Percentiles rank a stretch among this genome's conserved stretches.
Conservation (phyloP, 2,797 vertebrate genomes). For the Pseudochromis fuscus region DNA sequence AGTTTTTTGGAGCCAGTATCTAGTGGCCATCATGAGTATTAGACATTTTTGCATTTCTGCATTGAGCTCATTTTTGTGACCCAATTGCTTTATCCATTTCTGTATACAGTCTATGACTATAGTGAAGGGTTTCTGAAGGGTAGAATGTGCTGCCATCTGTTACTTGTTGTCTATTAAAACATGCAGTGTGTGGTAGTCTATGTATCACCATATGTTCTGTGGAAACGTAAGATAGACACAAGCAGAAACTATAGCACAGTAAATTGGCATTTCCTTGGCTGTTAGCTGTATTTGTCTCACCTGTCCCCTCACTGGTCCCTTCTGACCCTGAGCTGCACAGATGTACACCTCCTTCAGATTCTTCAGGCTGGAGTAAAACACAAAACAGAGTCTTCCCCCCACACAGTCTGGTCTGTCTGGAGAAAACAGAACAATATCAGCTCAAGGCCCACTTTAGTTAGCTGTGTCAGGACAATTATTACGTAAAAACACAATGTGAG, state of each 20-base stretch:
- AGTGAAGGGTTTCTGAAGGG: slow-evolving; percentile 1
- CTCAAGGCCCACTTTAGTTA: slow-evolving; percentile 1
- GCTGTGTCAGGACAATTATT: slow-evolving; percentile 4
- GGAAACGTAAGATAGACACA: neutral
- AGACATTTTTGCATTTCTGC: too few relatives aligned
- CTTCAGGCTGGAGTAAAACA: slow-evolving; percentile 95
- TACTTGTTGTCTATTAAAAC: slow-evolving; percentile 6
- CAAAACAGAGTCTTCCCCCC: slow-evolving; percentile 90
- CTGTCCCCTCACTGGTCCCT: slow-evolving; percentile 91
- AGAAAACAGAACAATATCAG: slow-evolving; percentile 17
- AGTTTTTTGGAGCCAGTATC: too few relatives aligned
- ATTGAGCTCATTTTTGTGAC: too few relatives aligned
- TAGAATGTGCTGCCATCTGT: slow-evolving; percentile 3
- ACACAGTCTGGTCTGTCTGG: slow-evolving; percentile 94
- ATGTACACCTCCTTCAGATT: slow-evolving; percentile 96
- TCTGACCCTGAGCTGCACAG: slow-evolving; percentile 83
- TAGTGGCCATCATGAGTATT: too few relatives aligned
- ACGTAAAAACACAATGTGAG: slow-evolving; percentile 22
- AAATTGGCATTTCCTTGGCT: neutral
- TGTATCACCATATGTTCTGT: neutral
- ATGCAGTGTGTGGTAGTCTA: neutral
- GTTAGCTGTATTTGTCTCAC: slow-evolving; percentile 76
- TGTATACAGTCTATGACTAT: too few relatives aligned
- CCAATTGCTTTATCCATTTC: too few relatives aligned
- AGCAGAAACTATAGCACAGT: neutral